Evolutionary conservation across 2,797 vertebrate species (phyloP).

Genomic region (Numenius phaeopus): DNA sequence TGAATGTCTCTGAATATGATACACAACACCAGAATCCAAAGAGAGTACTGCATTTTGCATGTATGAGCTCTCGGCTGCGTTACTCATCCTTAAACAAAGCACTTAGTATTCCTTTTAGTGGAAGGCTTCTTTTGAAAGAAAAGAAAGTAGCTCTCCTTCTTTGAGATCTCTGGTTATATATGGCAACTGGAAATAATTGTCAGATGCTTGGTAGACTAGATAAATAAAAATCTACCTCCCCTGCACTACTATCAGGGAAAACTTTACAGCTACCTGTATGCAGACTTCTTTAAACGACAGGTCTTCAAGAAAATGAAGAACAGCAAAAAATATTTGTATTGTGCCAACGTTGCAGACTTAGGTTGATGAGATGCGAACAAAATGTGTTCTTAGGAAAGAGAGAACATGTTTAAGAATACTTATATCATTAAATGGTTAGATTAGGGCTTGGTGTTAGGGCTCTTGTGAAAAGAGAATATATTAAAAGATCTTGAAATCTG

Average conservation of each 20-base stretch:
- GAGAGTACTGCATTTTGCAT: accelerated
- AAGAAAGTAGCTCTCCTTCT: neutral
- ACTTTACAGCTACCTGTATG: neutral
- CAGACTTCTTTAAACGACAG: neutral
- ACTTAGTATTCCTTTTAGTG: neutral
- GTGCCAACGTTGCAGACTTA: neutral
- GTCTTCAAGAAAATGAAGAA: neutral
- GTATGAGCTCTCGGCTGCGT: neutral
- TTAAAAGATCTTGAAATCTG: neutral
- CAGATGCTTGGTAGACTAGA: neutral
- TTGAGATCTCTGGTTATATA: neutral
- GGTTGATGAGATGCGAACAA: neutral
- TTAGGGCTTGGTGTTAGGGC: neutral
- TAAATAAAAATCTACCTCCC: neutral
- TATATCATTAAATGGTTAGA: neutral
- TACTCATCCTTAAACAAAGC: neutral
- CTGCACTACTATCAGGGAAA: neutral
- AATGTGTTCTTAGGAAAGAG: neutral
- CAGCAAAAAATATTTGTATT: neutral
- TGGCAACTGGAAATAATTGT: neutral
- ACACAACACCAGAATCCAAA: neutral
- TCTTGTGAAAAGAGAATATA: neutral
- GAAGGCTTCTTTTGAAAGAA: neutral
- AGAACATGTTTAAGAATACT: neutral
- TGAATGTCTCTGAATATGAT: neutral